Evolutionary conservation across 2,797 vertebrate species (phyloP).

Genomic region (Lepilemur septentrionalis): DNA sequence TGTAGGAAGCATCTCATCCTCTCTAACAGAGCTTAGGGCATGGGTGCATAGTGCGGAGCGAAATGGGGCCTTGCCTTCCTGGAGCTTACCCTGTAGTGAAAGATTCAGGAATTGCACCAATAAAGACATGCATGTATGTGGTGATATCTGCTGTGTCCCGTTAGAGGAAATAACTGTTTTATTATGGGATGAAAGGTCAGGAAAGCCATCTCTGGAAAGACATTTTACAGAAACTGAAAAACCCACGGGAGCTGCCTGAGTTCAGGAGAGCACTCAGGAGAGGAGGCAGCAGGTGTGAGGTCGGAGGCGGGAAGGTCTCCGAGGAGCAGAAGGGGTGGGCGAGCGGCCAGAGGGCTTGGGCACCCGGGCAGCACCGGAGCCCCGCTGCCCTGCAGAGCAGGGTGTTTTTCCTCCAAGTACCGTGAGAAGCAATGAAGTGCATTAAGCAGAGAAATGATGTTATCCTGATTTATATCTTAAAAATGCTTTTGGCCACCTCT

Average conservation of each 20-base stretch:
- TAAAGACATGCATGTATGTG: background rate
- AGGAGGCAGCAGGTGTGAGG: background rate
- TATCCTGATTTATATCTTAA: background rate
- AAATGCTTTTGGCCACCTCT: background rate
- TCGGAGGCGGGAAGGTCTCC: rapidly evolving
- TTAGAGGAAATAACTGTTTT: background rate
- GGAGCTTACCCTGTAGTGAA: background rate
- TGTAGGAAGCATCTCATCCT: background rate
- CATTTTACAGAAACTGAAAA: background rate
- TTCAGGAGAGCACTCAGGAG: background rate
- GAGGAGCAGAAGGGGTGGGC: background rate
- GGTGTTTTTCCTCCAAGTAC: background rate
- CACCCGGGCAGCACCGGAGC: rapidly evolving
- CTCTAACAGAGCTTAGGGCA: background rate
- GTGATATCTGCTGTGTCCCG: background rate
- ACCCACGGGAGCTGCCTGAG: background rate
- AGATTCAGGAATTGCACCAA: background rate
- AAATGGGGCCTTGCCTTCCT: background rate
- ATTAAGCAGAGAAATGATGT: background rate
- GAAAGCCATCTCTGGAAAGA: background rate
- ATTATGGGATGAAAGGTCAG: background rate
- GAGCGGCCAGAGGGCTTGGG: rapidly evolving
- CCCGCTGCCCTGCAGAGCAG: background rate
- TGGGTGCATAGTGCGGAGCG: rapidly evolving
- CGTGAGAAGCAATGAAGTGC: background rate